Evolutionary conservation across 2,888 invertebrate genomes (phyloP).

Genomic region (Ethmia dodecea): DNA sequence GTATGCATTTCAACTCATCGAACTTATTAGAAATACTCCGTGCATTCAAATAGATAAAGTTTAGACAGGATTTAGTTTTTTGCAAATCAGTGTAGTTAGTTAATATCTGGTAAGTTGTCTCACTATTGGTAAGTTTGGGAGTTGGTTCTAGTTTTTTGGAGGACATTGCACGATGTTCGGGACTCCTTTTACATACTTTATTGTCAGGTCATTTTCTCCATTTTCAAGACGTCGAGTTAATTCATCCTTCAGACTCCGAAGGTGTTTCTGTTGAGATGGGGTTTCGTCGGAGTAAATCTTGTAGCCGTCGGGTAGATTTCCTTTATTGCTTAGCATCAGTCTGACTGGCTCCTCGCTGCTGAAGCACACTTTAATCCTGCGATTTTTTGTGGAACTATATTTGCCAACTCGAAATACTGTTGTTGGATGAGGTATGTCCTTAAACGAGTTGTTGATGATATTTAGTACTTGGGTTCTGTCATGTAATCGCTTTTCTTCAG

Average conservation of each 20-base stretch:
- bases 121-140: background rate
- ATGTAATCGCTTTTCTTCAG: conserved; percentile 7
- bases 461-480: conserved; percentile 15
- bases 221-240: background rate
- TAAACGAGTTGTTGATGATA: conserved; percentile 5
- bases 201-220: background rate
- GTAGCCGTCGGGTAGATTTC: background rate
- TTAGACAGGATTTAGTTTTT: conserved; percentile 11
- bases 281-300: background rate
- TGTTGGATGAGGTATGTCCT: conserved; percentile 12
- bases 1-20: conserved; percentile 21
- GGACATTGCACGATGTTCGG: background rate
- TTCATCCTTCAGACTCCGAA: background rate
- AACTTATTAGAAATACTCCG: conserved; percentile 22
- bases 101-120: conserved; percentile 11
- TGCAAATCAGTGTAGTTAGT: conserved; percentile 19
- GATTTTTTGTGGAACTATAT: background rate
- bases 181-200: background rate
- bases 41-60: conserved; percentile 22
- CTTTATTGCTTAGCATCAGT: background rate
- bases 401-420: background rate
- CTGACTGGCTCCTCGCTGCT: background rate
- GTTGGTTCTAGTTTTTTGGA: background rate
- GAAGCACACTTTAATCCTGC: background rate
- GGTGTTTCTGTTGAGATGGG: background rate